Base-by-base conservation (phyloP, 2,797 vertebrate species). In the Poeciliopsis paucimaculata region DNA sequence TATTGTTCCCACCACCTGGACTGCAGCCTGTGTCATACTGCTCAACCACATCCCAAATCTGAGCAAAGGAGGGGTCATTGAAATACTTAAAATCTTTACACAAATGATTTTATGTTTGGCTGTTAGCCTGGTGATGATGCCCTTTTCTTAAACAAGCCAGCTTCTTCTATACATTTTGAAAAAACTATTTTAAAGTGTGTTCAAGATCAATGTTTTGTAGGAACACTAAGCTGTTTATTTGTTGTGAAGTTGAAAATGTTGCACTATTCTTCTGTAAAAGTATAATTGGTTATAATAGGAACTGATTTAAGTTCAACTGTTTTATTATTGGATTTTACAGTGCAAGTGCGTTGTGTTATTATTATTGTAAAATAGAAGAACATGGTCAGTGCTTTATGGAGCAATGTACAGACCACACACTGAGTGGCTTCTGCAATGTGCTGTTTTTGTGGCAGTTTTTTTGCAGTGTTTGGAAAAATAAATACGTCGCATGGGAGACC, bases 41-140 rank as follows among this genome's bases (percentile, higher is more conserved):
- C 90, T 97, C 96, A 62, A 98, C 92, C 0, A 89, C 39, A 8
- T 96, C 92, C 97, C 97, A 98, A 41, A 98, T 90, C 97, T 98
- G 23, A 53, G 51, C 23, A 53, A 26, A 53, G 23, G 51, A 53
- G 51, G 10, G 9, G 23, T 53, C 26, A 53, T 53, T 53, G 23
- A 53, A 23, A 26, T 53, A 9, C 26, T 53, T 2, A 8, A 53
- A 53, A 26, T 18, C 20, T 47, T 47, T 47, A 47, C 46, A 18
- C 46, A 18, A 18, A 47, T 47, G 16, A 47, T 47, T 47, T 18
- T 15, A 47, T 47, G 15, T 47, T 47, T 47, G 46, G 46, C 16
- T 47, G 46, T 47, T 47, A 47, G 49, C 20, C 49, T 23, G 7
- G 20, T 51, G 20, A 51, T 51, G 49, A 8, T 51, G 20, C 49